Base-by-base conservation (phyloP, 2,888 invertebrate genomes). In the Congeria kusceri region DNA sequence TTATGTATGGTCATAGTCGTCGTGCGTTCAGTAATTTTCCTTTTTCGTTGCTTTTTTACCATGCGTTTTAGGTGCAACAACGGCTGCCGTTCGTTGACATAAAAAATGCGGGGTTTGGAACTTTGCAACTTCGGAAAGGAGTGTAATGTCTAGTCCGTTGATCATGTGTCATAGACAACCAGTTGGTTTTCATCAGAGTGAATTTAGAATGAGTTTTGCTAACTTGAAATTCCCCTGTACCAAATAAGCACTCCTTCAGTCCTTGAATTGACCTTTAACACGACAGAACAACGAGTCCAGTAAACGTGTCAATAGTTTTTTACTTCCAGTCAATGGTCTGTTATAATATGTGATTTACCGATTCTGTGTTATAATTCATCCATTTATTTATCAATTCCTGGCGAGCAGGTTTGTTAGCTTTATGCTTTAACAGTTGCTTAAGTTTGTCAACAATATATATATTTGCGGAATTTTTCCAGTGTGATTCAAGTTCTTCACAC, bases 281-380 rank as follows among this genome's bases (percentile, higher is more conserved):
- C 67, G 44, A 11, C 39, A 32, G 4, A 68, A 25, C 11, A 63
- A 4, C 11, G 5, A 13, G 1, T 32, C 20, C 0, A 74, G 63
- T 3, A 62, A 27, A 15, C 68, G 56, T 13, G 39, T n/a, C 20
- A 61, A 32, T 5, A 27, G 20, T 29, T 75, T 63, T 9, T 57
- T n/a, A 25, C 39, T 69, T 64, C 75, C 69, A 63, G 39, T 62
- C 74, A 4, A 74, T 27, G 0, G 75, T 49, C 56, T 80, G 74
- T 62, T 80, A 77, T 4, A 77, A 25, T 1, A 80, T 68, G 25
- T 80, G 83, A 20, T 83, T 80, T 0, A 80, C 28, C 0, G 74
- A 77, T 27, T 67, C 77, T 11, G 46, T 66, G 56, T 77, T 77
- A 29, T 83, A 79, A 32, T 83, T 78, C n/a, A 74, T 82, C 76